Conservation (phyloP, 2,797 vertebrate species). For the Muraenolepis orangiensis region DNA sequence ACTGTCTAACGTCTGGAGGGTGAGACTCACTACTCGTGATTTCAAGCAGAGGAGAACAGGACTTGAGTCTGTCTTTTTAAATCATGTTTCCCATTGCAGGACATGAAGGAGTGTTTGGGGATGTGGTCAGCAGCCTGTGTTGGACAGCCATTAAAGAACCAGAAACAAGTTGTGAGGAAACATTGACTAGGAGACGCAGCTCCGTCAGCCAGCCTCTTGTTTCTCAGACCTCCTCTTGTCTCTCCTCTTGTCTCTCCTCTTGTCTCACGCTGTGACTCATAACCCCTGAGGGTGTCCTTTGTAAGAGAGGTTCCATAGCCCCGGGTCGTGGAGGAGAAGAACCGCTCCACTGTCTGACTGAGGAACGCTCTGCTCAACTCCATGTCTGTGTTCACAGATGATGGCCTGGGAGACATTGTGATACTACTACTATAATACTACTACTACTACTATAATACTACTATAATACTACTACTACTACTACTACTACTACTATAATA, state of each 20-base stretch:
- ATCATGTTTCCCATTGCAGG: not conserved
- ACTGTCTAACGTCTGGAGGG: no score
- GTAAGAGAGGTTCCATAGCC: conserved; percentile 25
- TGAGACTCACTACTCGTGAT: no score
- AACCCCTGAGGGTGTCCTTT: conserved; percentile 36
- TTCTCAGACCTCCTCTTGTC: conserved; percentile 11
- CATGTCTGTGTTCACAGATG: conserved; percentile 11
- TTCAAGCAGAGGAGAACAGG: no score
- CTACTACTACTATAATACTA: no score
- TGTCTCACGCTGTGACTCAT: not conserved
- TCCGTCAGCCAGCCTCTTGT: not conserved
- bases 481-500: no score
- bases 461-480: no score
- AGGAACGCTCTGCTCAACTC: not conserved
- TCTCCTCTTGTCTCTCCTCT: conserved; percentile 17
- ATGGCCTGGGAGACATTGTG: conserved; percentile 21
- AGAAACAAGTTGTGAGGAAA: conserved; percentile 33
- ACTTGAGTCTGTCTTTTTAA: not conserved
- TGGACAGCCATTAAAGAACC: conserved; percentile 12
- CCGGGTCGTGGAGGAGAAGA: conserved; percentile 19
- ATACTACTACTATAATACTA: no score
- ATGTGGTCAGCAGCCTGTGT: no score
- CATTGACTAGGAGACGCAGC: not conserved
- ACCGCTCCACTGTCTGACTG: conserved; percentile 26
- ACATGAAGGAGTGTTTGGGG: no score